Evolutionary conservation across 2,888 invertebrate species (phyloP).

Genomic region (Drosophila gaucha): DNA sequence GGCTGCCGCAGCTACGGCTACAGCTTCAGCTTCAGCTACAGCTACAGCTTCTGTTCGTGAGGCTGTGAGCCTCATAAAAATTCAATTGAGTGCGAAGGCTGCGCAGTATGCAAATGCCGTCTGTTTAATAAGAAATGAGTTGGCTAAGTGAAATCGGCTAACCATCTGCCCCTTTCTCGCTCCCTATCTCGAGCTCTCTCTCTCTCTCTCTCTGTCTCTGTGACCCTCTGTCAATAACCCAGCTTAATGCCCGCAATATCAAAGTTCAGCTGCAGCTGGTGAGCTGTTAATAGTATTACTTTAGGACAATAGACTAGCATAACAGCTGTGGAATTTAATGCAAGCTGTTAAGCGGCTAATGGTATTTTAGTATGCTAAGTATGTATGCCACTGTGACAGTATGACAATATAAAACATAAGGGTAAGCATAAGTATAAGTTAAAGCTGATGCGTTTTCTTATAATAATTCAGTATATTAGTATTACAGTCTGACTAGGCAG

Average conservation of each 20-base stretch:
- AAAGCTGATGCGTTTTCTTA: too few relatives aligned
- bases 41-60: constrained; percentile 4
- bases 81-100: constrained; percentile 49
- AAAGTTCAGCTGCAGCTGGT: constrained; percentile 26
- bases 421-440: too few relatives aligned
- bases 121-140: constrained; percentile 32
- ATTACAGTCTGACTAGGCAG: too few relatives aligned
- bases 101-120: constrained; percentile 53
- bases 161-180: constrained; percentile 1
- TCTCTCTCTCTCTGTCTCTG: background rate
- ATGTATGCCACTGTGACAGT: background rate
- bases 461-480: too few relatives aligned
- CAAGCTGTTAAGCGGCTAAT: background rate
- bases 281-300: constrained; percentile 17
- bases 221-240: background rate
- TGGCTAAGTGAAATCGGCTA: constrained; percentile 44
- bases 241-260: constrained; percentile 1
- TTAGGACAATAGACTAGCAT: background rate
- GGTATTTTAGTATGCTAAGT: background rate
- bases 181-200: too few relatives aligned
- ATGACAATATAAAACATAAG: too few relatives aligned
- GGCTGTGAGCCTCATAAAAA: constrained; percentile 50
- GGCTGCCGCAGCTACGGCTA: background rate
- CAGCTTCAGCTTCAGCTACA: background rate
- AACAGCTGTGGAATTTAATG: constrained; percentile 1